Evolutionary conservation across 2,797 vertebrate species (phyloP), one percentile per base, ranked within the genome.

Genomic region (Esox lucius): DNA sequence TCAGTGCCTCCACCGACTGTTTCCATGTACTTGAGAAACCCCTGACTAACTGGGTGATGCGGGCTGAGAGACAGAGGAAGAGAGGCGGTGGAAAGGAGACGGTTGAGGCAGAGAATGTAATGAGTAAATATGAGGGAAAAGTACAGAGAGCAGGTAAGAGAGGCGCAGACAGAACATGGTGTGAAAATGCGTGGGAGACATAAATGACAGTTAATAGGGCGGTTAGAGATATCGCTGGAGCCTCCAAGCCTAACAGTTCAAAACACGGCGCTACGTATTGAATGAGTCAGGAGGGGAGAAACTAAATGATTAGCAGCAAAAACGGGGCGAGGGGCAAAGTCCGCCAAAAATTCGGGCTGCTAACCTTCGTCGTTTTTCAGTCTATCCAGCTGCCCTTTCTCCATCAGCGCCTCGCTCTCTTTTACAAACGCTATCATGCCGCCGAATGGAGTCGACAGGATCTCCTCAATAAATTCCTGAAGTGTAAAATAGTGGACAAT

Each of bases 401-500:
- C 97, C 82, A 96, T 91, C 84, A 97, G 82, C 0, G 90, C 90
- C 86, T 98, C 97, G 0, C 95, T 94, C 84, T 98, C 97, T 88
- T 98, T 98, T 82, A 98, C 96, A 39, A 98, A 98, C 5, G 95
- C 89, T 46, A 97, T 96, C 94, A 98, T 96, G 13, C 96, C 97
- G 4, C 97, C 96, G 0, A 98, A 98, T 0, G 96, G 96, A 0
- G 96, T 92, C 0, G 96, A 95, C 15, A 98, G 85, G 61, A 98
- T 91, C 90, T 98, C 97, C 84, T 98, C 96, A 0, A 98, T 97
- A 68, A 98, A 98, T 84, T 97, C 97, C 97, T 97, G 81, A 0
- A n/a, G 46, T n/a, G 15, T 6, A 39, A 2, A 19, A 42, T 7
- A 24, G 56, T 1, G n/a, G 61, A 13, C 8, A 26, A 48, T 17